Evolutionary conservation across 2,888 invertebrate species (phyloP).

Genomic region (Furcula furcula): DNA sequence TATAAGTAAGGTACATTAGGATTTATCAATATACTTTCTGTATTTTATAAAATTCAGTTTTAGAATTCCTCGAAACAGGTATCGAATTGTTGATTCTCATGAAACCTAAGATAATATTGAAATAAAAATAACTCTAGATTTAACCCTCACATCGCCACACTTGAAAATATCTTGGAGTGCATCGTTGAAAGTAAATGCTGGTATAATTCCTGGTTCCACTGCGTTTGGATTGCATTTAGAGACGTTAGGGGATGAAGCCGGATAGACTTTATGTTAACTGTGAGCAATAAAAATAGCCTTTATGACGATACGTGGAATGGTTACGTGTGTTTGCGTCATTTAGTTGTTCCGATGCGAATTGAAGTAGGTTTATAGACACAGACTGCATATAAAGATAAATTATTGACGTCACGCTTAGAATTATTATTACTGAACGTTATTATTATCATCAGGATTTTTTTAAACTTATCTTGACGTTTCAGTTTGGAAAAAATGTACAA

Average conservation of each 20-base stretch:
- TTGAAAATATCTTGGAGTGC: constrained; percentile 74
- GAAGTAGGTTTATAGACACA: constrained; percentile 37
- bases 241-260: constrained; percentile 72
- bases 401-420: too few species aligned
- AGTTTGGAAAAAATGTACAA: too few species aligned
- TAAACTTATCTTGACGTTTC: too few species aligned
- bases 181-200: constrained; percentile 78
- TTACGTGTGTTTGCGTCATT: constrained; percentile 63
- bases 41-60: too few species aligned
- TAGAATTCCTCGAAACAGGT: constrained; percentile 4
- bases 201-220: constrained; percentile 72
- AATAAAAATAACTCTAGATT: constrained; percentile 66
- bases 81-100: constrained; percentile 17
- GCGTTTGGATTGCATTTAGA: constrained; percentile 77
- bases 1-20: too few species aligned
- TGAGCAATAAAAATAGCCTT: constrained; percentile 78
- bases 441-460: too few species aligned
- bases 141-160: constrained; percentile 54
- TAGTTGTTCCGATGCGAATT: constrained; percentile 46
- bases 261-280: constrained; percentile 77
- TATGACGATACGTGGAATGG: constrained; percentile 78
- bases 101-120: constrained; percentile 31
- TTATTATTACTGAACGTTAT: too few species aligned
- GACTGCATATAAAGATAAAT: constrained; percentile 23
- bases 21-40: too few species aligned